Conservation (phyloP, 2,888 invertebrate species). For the Anthophora plumipes region DNA sequence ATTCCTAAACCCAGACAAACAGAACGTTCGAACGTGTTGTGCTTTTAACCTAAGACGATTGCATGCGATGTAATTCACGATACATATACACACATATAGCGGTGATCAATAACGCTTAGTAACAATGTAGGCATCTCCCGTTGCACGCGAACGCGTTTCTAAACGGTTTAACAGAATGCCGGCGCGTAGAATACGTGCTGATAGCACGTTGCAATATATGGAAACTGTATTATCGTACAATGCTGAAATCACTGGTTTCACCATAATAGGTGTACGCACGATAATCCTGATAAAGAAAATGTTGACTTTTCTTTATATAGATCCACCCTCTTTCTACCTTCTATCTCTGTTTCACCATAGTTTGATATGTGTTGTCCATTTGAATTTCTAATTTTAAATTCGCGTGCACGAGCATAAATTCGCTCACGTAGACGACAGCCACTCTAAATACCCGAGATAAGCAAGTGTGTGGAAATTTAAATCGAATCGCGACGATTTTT, state of each 20-base stretch:
- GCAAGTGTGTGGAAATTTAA: constrained; percentile 46
- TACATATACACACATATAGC: not conserved
- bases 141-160: constrained; percentile 18
- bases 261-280: constrained; percentile 19
- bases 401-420: constrained; percentile 40
- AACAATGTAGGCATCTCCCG: constrained; percentile 49
- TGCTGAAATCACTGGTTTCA: constrained; percentile 35
- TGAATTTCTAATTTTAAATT: constrained; percentile 54
- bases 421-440: constrained; percentile 25
- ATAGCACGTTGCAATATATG: constrained; percentile 33
- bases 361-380: constrained; percentile 32
- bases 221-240: constrained; percentile 48
- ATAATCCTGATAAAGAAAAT: constrained; percentile 31
- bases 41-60: constrained; percentile 8
- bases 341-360: too few species aligned
- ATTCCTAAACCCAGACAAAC: too few species aligned
- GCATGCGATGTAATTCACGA: constrained; percentile 20
- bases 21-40: not conserved
- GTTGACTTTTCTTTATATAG: constrained; percentile 26
- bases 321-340: too few species aligned
- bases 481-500: constrained; percentile 57
- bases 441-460: constrained; percentile 58
- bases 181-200: constrained; percentile 6
- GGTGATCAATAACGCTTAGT: constrained; percentile 15
- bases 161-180: not conserved